Conservation (phyloP, 2,797 vertebrate genomes). For the Chrosomus eos region DNA sequence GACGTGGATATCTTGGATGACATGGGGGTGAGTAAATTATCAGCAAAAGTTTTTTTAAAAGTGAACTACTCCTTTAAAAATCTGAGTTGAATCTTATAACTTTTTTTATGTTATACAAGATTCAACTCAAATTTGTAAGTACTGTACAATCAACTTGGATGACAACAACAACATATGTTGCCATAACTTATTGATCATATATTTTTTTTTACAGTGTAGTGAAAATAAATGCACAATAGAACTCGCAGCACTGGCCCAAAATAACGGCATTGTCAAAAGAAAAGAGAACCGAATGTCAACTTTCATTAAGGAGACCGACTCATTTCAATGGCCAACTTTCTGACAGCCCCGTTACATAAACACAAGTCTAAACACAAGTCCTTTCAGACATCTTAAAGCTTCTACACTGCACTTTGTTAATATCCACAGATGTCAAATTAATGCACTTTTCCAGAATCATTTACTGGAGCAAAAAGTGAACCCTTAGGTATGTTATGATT, state of each 20-base stretch:
- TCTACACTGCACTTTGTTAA: conserved; percentile 16
- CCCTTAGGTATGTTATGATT: conserved; percentile 22
- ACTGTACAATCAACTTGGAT: too few species aligned
- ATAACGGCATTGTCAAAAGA: not conserved
- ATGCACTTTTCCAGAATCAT: conserved; percentile 13
- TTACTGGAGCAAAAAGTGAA: conserved; percentile 19
- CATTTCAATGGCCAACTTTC: not conserved
- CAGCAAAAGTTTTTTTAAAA: too few species aligned
- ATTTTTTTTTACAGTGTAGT: too few species aligned
- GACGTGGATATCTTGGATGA: too few species aligned
- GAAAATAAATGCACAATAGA: conserved; percentile 5
- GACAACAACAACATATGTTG: too few species aligned
- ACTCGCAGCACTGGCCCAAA: not conserved
- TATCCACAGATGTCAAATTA: conserved; percentile 12
- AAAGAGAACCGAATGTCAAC: not conserved
- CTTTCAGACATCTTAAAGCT: conserved; percentile 23
- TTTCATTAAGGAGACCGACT: not conserved
- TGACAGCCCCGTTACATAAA: not conserved
- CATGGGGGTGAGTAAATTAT: too few species aligned
- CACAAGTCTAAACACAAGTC: conserved; percentile 6
- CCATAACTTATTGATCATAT: too few species aligned
- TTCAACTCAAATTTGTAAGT: too few species aligned
- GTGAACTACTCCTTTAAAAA: too few species aligned
- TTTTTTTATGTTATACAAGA: too few species aligned
- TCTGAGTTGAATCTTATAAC: too few species aligned